Conservation (phyloP, 2,113 vertebrate genomes). For the Lampris incognitus region DNA sequence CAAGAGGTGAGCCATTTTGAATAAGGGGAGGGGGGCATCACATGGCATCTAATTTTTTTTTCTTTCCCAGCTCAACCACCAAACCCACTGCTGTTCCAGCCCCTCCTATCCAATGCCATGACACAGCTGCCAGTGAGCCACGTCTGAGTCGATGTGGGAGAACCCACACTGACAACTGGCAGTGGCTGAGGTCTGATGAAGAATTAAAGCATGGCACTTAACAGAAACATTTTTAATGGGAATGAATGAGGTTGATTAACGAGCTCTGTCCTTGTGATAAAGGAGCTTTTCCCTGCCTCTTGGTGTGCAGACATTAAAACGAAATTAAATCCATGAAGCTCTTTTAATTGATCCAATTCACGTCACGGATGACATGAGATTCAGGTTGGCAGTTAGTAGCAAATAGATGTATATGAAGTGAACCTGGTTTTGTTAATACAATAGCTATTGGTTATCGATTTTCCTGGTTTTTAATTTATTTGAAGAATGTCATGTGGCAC, state of each 20-base stretch:
- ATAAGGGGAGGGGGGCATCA: too few species aligned
- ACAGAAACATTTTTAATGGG: not conserved
- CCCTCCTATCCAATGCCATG: constrained; percentile 75
- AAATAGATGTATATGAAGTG: constrained; percentile 49
- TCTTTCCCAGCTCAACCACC: constrained; percentile 73
- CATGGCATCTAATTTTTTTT: not conserved
- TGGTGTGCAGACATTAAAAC: not conserved
- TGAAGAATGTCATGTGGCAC: constrained; percentile 72
- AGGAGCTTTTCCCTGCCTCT: not conserved
- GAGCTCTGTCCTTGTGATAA: constrained; percentile 1
- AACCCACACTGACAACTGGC: constrained; percentile 19
- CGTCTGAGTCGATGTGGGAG: constrained; percentile 52
- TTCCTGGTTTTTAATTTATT: constrained; percentile 80
- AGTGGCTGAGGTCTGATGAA: constrained; percentile 26
- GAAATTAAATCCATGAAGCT: not conserved
- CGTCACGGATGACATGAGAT: constrained; percentile 7
- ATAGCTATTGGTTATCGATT: constrained; percentile 54
- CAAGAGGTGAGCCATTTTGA: too few species aligned
- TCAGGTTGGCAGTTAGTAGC: not conserved
- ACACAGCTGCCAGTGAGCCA: constrained; percentile 79
- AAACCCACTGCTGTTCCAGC: constrained; percentile 78
- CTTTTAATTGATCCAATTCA: constrained; percentile 32
- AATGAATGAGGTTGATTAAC: constrained; percentile 22
- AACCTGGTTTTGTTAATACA: constrained; percentile 68
- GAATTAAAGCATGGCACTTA: not conserved